Conservation (phyloP, 2,113 vertebrate genomes). For the Saguinus midas region DNA sequence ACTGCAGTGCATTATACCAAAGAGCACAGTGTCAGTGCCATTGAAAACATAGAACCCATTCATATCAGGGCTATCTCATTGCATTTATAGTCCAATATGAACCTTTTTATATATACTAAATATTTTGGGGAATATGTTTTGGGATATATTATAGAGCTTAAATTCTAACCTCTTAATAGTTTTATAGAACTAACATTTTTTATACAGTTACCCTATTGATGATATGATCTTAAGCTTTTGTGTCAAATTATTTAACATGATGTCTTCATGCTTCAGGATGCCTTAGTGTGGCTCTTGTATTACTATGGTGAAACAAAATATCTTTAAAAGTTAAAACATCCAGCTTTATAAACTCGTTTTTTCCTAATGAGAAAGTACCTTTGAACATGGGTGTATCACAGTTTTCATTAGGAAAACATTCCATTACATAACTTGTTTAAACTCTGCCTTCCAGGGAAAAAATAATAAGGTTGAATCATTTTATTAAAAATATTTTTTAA, state of each 20-base stretch:
- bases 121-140: slow-evolving; percentile 51
- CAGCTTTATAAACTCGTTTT: background rate
- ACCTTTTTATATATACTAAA: slow-evolving; percentile 43
- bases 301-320: slow-evolving; percentile 17
- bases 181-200: slow-evolving; percentile 52
- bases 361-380: slow-evolving; percentile 4
- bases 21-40: background rate
- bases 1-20: slow-evolving; percentile 35
- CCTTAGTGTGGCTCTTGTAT: background rate
- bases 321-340: slow-evolving; percentile 26
- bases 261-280: slow-evolving; percentile 17
- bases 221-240: background rate
- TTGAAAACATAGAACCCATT: slow-evolving; percentile 16
- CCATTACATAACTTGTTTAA: background rate
- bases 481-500: slow-evolving; percentile 53
- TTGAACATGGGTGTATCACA: background rate
- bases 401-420: background rate
- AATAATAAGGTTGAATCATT: background rate
- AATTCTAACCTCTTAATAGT: slow-evolving; percentile 56
- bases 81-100: slow-evolving; percentile 51
- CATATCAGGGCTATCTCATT: slow-evolving; percentile 12
- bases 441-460: background rate
- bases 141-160: slow-evolving; percentile 44
- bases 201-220: slow-evolving; percentile 40
- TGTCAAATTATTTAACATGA: slow-evolving; percentile 39